Evolutionary conservation across 2,113 vertebrate species (phyloP), one percentile per base, ranked within the genome.

Genomic region (Ptilonorhynchus violaceus): DNA sequence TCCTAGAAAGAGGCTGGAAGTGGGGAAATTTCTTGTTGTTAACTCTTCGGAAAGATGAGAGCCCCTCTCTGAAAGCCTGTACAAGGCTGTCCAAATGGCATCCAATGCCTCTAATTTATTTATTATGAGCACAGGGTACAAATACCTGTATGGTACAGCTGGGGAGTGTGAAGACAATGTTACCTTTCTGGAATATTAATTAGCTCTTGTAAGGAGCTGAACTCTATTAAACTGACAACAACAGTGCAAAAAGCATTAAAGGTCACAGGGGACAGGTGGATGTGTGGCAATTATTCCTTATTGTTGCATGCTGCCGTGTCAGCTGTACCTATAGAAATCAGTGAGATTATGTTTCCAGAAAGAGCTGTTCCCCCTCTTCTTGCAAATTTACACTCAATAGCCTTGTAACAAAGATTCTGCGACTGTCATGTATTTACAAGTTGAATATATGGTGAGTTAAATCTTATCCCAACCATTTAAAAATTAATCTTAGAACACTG

Each of bases 81-180:
- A 10, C 16, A 8, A 30, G 46, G 52, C 1, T 2, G 27, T 11
- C 30, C 0, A 0, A 49, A 11, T 7, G 19, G 24, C 24, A 30
- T 14, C 28, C 37, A 56, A 15, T 50, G 14, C 69, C 37, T 56
- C 64, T 41, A 14, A 11, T n/a, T 63, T 68, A 19, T 66, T 80
- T 70, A 10, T 22, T 49, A 10, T 0, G 1, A 73, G 53, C 39
- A 28, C 13, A 44, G 53, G 63, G 31, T 68, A 31, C 22, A 41
- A 25, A 62, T 41, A 62, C 46, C 64, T 74, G 37, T 27, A 4
- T 23, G 56, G 49, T n/a, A 20, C 39, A 69, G 77, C 55, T 30
- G 17, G 31, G 46, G 19, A 6, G 0, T 6, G 17, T 24, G 85
- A 90, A 31, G 69, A 42, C 15, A 49, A 60, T 15, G 66, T 6